Evolutionary conservation across 2,888 invertebrate species (phyloP).

Genomic region (Aporophyla nigra): DNA sequence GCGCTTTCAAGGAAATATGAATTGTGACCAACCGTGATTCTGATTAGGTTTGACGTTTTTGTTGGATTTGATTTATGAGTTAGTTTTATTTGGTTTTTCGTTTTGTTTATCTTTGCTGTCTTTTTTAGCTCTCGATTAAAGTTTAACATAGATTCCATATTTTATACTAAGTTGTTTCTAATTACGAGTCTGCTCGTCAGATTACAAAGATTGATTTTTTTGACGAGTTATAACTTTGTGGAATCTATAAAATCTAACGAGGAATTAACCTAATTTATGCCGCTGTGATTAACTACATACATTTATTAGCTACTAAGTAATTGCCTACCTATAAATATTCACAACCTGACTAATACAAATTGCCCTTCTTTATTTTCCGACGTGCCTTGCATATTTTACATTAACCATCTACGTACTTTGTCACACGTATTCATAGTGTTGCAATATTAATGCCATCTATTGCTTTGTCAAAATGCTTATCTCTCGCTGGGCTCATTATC

Average conservation of each 20-base stretch:
- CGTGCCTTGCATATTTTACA: constrained; percentile 48
- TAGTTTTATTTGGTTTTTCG: constrained; percentile 30
- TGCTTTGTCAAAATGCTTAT: constrained; percentile 72
- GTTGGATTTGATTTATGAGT: constrained; percentile 61
- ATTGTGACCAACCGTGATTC: constrained; percentile 59
- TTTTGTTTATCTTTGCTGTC: background rate
- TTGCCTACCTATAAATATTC: constrained; percentile 43
- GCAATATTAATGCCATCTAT: constrained; percentile 67
- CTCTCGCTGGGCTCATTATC: constrained; percentile 72
- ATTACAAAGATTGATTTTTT: background rate
- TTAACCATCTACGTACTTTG: constrained; percentile 41
- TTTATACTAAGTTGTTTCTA: background rate
- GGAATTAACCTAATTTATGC: constrained; percentile 45
- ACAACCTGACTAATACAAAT: constrained; percentile 52
- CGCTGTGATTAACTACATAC: constrained; percentile 19
- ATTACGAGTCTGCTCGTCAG: background rate
- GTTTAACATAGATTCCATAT: background rate
- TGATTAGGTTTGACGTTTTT: constrained; percentile 64
- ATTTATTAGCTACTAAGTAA: constrained; percentile 49
- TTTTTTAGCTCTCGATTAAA: background rate
- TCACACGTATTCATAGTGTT: constrained; percentile 53
- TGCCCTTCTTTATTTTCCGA: constrained; percentile 40
- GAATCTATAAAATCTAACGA: constrained; percentile 10
- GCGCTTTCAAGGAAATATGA: constrained; percentile 67
- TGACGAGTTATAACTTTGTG: background rate